Base-by-base conservation (phyloP, 2,797 vertebrate species). In the Gymnoscopelus braueri region DNA sequence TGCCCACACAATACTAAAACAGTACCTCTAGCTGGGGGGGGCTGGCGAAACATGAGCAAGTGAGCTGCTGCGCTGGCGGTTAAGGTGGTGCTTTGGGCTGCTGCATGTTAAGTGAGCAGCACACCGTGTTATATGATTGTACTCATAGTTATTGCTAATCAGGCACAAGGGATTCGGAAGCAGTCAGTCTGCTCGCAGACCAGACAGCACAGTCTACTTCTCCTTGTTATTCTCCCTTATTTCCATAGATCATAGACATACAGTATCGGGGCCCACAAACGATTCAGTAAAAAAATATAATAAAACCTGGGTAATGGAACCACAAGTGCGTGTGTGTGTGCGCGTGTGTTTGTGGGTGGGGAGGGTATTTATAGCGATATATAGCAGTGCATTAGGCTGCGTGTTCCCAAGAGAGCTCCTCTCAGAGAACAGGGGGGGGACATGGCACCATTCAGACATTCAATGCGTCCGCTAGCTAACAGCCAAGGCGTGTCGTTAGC, bases 291-390 rank as follows among this genome's bases (percentile, higher is more conserved):
- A 60, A 3, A 62, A 81, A 88, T 88, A 66, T 86, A 89, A 83
- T 77, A 59, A 58, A 32, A 75, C 83, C 84, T 75, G 65, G 55
- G 52, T 63, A 75, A 74, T 79, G 63, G 69, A 82, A 80, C 8
- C 12, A 19, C 5, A 9, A 12, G 56, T 58, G 63, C 78, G 66
- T 35, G 14, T 11, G 51, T 39, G 35, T 39, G 35, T 39, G 35
- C 4, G 35, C 4, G 35, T 39, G 35, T 6, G 35, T 6, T 5
- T 32, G 56, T 58, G 65, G 64, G 63, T 63, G 63, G 32, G 6
- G 53, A 29, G 53, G 63, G 48, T 82, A 89, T 90, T 89, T 87
- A 87, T 90, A 84, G 81, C 65, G 13, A 58, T 19, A 62, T n/a
- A 60, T 74, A 77, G 80, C 65, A 78, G 77, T 83, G 83, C 87